Base-by-base conservation (phyloP, 2,113 vertebrate species). In the Cebus imitator region DNA sequence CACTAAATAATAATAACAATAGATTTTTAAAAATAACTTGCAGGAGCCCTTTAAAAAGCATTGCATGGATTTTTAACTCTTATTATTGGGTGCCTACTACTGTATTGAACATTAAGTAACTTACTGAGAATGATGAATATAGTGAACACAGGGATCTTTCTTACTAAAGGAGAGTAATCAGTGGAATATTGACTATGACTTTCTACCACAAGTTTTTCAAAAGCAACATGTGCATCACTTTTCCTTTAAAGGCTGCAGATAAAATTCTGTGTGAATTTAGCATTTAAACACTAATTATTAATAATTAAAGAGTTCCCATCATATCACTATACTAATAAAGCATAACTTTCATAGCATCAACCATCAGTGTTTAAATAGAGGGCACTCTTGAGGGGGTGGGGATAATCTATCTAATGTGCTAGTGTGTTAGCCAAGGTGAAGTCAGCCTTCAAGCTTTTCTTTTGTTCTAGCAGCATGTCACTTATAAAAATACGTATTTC, bases 241-340 rank as follows among this genome's bases (percentile, higher is more conserved):
- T 87, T 92, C 87, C 43, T 90, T 86, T 52, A 61, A 95, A 96
- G 16, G 6, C 27, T 94, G 10, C 16, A 85, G n/a, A 21, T 90
- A 27, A 61, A 55, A 72, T 55, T 94, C 50, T 48, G 58, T 68
- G 50, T 68, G 72, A 86, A 90, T 81, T 73, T 72, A 86, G 90
- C 61, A 37, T 17, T 90, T 79, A 82, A 87, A 14, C n/a, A 72
- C 13, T 89, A 52, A 37, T 92, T n/a, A 50, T 70, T 88, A 94
- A 79, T 75, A 91, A 92, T 78, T 89, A 68, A 91, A 37, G 40
- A 85, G 68, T 90, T 84, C 40, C 27, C 40, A 73, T 84, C 23
- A 91, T 81, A 94, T 35, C 25, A 72, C 10, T 76, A n/a, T 75
- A 86, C 43, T 70, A 76, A 92, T 85, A 72, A 86, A 94, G 73